These are phyloP conservation scores for Morone chrysops DNA, from an alignment of 2,113 vertebrate species.

Conservation along the genomic window DNA sequence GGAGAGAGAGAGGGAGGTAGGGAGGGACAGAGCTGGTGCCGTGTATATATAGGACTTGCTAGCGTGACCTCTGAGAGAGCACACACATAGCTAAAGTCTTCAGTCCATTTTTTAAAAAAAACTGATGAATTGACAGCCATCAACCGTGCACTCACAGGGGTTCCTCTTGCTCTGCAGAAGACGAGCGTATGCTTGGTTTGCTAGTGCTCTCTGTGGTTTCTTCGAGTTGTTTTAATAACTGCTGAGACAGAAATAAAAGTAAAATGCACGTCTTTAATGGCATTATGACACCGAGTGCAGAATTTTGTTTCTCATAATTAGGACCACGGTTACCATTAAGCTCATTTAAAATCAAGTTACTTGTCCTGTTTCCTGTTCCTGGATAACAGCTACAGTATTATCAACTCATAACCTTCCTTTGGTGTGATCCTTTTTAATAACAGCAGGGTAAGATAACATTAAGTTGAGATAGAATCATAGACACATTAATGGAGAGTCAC, in stretches of 20 bases:
- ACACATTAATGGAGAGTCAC: neutral
- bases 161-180: neutral
- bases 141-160: neutral
- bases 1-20: conserved; percentile 40
- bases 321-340: neutral
- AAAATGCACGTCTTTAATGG: neutral
- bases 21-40: conserved; percentile 44
- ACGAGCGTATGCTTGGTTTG: neutral
- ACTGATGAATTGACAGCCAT: neutral
- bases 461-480: neutral
- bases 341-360: neutral
- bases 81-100: conserved; percentile 6
- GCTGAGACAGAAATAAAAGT: neutral
- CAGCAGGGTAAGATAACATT: neutral
- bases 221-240: neutral
- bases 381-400: neutral
- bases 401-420: neutral
- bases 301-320: neutral
- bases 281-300: neutral
- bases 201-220: neutral
- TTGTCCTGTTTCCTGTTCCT: neutral
- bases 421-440: neutral
- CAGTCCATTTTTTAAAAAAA: neutral
- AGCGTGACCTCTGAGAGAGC: conserved; percentile 28
- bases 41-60: conserved; percentile 48